Percentiles rank a stretch among this genome's conserved stretches.
phyloP scores from a whole-genome alignment of 2,113 vertebrate genomes.

The Trichomycterus rosablanca region DNA sequence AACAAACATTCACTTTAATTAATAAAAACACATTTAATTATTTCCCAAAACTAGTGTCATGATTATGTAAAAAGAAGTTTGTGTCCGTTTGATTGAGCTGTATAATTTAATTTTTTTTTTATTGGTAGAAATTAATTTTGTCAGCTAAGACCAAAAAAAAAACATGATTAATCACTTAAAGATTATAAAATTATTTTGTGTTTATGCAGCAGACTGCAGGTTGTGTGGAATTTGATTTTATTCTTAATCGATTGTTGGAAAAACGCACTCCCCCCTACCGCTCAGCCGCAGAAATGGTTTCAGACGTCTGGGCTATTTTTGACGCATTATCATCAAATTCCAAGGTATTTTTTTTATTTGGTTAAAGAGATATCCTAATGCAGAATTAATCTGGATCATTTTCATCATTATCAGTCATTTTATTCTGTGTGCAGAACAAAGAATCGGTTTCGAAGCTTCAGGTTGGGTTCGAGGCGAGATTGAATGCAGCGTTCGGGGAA shows the following conservation, averaged over 20 bases:
- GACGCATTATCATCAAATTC: conserved; percentile 23
- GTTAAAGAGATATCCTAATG: not conserved
- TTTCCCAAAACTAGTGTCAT: too few relatives aligned
- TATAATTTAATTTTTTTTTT: too few relatives aligned
- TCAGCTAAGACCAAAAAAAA: too few relatives aligned
- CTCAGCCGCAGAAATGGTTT: conserved; percentile 50
- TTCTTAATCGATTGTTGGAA: conserved; percentile 40
- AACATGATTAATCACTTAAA: too few relatives aligned
- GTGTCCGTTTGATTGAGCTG: too few relatives aligned
- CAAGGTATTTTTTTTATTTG: conserved; percentile 29
- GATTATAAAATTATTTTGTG: too few relatives aligned
- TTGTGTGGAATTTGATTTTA: conserved; percentile 41
- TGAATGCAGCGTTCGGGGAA: conserved; percentile 36
- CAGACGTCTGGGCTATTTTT: conserved; percentile 50
- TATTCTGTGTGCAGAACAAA: conserved; percentile 30
- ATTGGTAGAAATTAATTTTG: too few relatives aligned
- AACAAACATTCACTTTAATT: too few relatives aligned
- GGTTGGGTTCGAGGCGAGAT: conserved; percentile 35
- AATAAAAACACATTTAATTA: too few relatives aligned
- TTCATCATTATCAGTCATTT: too few relatives aligned
- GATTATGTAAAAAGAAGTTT: too few relatives aligned
- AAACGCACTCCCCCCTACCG: conserved; percentile 45
- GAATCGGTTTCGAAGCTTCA: conserved; percentile 30
- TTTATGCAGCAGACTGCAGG: conserved; percentile 24
- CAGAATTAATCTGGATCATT: too few relatives aligned